Evolutionary conservation across 1,140 invertebrate species (phyloP).

Genomic region (Ericerus pela): DNA sequence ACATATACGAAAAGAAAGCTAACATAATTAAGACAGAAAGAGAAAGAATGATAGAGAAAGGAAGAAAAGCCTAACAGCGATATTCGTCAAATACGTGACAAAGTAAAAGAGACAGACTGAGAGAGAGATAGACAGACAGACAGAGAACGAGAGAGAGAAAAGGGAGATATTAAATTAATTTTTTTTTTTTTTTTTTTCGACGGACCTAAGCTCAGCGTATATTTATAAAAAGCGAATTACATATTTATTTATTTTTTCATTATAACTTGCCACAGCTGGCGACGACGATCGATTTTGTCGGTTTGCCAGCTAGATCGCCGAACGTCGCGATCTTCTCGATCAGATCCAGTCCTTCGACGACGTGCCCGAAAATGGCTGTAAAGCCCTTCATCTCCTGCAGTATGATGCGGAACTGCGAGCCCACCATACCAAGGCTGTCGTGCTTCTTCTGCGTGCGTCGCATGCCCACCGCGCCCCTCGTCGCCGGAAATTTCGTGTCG

Average conservation of each 20-base stretch:
- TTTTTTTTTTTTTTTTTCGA: no score
- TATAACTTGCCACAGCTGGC: constrained; percentile 56
- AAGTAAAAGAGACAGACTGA: no score
- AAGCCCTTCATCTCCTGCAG: constrained; percentile 64
- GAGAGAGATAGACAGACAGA: no score
- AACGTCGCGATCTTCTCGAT: constrained; percentile 62
- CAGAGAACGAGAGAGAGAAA: no score
- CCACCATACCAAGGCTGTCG: constrained; percentile 63
- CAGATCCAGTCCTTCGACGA: constrained; percentile 62
- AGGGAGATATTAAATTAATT: no score
- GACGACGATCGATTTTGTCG: constrained; percentile 55
- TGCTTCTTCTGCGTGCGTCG: constrained; percentile 61
- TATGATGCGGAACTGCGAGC: constrained; percentile 68
- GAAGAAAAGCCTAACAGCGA: no score
- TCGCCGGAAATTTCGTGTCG: constrained; percentile 58
- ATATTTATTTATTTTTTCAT: no score
- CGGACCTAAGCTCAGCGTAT: background rate
- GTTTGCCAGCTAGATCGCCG: constrained; percentile 59
- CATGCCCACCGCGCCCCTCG: constrained; percentile 65
- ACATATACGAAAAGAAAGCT: no score
- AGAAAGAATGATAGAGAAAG: no score
- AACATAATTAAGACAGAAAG: no score
- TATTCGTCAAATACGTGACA: no score
- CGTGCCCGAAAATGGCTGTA: constrained; percentile 67
- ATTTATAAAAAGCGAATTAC: background rate